Evolutionary conservation across 2,113 vertebrate species (phyloP), one percentile per base, ranked within the genome.

Genomic region (Ammodytes dubius): DNA sequence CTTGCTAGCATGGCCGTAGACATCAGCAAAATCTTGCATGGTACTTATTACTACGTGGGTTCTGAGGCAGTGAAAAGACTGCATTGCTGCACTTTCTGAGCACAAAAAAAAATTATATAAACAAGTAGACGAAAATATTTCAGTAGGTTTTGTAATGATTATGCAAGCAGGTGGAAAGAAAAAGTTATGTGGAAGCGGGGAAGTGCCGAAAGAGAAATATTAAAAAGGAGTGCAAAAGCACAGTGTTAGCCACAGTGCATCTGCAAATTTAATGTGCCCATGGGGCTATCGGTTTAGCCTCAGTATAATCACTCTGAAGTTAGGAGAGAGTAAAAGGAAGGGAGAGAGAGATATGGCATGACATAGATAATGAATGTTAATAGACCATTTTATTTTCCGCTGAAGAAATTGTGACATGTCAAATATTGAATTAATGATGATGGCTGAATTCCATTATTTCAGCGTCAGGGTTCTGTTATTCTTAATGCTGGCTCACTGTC

Each of bases 251-350:
- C 73, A 66, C 63, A 79, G 81, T 50, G 40, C 54, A 52, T 81
- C 71, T 88, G 12, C 79, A 87, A 86, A 83, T 93, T 91, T 89
- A 77, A 93, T 89, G 70, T 67, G 50, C 68, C 83, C 77, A 46
- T 17, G 27, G 43, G 47, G 85, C 70, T 84, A 81, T 73, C 57
- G 7, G 67, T 83, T 92, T 87, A 89, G 85, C 79, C 49, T 77
- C 66, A 12, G 56, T 52, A 67, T 74, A 58, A 81, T 86, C 68
- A 61, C 45, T 70, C 61, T 85, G 69, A 66, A 74, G 60, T 40
- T 49, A 52, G 52, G 75, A 49, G 35, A 78, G 60, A 53, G 63
- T 27, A 58, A 40, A 53, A 50, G 42, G 37, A 63, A 17, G 57
- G 61, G 11, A 84, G 54, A 58, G n/a, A n/a, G 40, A 47, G 14